Conservation (phyloP, 2,888 invertebrate genomes). For the Lithophane leautieri region DNA sequence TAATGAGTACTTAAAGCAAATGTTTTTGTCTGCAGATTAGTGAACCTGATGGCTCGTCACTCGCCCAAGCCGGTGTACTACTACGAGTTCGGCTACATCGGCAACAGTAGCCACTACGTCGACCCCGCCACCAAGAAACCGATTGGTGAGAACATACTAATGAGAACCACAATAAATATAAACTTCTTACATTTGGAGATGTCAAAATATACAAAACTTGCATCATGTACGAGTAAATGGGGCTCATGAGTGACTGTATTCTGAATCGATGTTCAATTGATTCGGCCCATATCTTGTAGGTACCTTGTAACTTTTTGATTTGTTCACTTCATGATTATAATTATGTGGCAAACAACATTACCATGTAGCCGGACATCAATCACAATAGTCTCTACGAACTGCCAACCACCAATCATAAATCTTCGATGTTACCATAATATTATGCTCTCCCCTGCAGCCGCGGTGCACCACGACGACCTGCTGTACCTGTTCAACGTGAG, state of each 20-base stretch:
- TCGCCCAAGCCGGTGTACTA: slow-evolving; percentile 75
- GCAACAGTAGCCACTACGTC: slow-evolving; percentile 78
- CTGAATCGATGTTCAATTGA: background rate
- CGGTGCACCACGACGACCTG: slow-evolving; percentile 86
- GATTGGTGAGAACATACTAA: slow-evolving; percentile 62
- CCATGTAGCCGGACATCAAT: background rate
- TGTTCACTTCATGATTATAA: background rate
- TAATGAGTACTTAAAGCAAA: background rate
- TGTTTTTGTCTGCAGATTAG: slow-evolving; percentile 67
- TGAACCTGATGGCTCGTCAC: slow-evolving; percentile 76
- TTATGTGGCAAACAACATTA: background rate
- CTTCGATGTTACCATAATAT: background rate
- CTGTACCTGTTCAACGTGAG: slow-evolving; percentile 87
- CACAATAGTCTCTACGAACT: background rate
- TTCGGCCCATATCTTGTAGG: background rate
- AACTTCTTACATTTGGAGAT: background rate
- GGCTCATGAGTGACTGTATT: background rate
- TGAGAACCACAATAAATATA: background rate
- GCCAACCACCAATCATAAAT: background rate
- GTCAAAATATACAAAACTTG: background rate
- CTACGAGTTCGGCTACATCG: slow-evolving; percentile 80
- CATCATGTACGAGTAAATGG: background rate
- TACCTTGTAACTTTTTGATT: background rate
- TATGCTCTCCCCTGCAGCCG: slow-evolving; percentile 70
- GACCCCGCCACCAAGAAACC: slow-evolving; percentile 76